phyloP scores from a whole-genome alignment of 2,888 invertebrate species.

The Artemia sinica region DNA sequence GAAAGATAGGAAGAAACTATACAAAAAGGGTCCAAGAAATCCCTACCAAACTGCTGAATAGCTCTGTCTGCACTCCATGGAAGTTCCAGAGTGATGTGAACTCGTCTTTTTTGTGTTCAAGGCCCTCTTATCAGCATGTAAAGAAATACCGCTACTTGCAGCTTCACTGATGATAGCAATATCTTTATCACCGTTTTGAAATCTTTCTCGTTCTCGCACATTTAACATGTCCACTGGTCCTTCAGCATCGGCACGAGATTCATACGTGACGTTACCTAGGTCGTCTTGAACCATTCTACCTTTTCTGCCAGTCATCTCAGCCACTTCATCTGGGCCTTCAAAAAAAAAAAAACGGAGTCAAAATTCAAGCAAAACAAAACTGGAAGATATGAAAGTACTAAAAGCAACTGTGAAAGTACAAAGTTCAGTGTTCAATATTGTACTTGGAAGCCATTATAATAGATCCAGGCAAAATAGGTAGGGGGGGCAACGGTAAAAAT shows the following conservation, averaged over 20 bases:
- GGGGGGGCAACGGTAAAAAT: too few relatives aligned
- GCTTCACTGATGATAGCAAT: conserved; percentile 99
- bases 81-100: conserved; percentile 92
- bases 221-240: conserved; percentile 93
- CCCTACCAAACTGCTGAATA: conserved; percentile 86
- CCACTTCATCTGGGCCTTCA: conserved; percentile 80
- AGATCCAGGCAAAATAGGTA: too few relatives aligned
- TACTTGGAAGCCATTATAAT: too few relatives aligned
- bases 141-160: conserved; percentile 88
- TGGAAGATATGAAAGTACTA: too few relatives aligned
- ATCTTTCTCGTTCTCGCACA: conserved; percentile 51
- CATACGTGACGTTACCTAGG: conserved; percentile 80
- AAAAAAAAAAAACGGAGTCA: too few relatives aligned
- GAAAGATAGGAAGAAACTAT: background rate
- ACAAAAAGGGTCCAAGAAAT: background rate
- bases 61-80: conserved; percentile 99
- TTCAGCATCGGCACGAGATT: conserved; percentile 81
- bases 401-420: too few relatives aligned
- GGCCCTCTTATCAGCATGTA: conserved; percentile 81
- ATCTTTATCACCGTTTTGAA: conserved; percentile 96
- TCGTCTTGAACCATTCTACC: conserved; percentile 82
- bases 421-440: too few relatives aligned
- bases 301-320: conserved; percentile 98
- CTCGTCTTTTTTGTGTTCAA: conserved; percentile 77
- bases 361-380: too few relatives aligned